Conservation (phyloP, 2,888 invertebrate species). For the Octonoba sinensis region DNA sequence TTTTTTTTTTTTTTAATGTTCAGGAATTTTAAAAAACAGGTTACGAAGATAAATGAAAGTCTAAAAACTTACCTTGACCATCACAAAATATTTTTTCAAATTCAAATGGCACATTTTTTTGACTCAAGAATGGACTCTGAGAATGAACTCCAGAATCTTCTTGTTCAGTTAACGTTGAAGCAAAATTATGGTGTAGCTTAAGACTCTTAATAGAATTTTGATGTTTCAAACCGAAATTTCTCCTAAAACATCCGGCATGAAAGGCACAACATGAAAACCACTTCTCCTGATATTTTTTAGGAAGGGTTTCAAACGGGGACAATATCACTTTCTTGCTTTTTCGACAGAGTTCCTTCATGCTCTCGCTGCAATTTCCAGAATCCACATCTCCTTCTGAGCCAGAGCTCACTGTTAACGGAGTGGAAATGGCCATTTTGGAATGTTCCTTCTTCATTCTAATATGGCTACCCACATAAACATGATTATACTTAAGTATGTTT, state of each 20-base stretch:
- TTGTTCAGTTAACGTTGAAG: not conserved
- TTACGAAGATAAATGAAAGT: not conserved
- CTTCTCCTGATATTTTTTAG: not conserved
- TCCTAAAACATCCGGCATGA: not conserved
- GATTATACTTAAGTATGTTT: constrained; percentile 26
- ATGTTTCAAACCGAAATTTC: not conserved
- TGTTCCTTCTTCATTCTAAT: constrained; percentile 20
- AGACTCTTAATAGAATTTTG: too few species aligned
- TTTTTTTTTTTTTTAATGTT: too few species aligned
- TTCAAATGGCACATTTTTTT: not conserved
- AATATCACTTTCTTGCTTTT: not conserved
- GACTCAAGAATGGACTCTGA: too few species aligned
- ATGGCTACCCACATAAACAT: constrained; percentile 17
- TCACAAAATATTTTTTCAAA: too few species aligned
- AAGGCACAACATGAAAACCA: constrained; percentile 9
- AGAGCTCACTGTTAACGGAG: constrained; percentile 75
- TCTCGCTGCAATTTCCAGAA: constrained; percentile 47
- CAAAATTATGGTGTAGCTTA: too few species aligned
- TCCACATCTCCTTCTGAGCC: constrained; percentile 56
- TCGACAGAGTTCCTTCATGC: not conserved
- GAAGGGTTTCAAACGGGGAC: not conserved
- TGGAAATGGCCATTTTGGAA: too few species aligned
- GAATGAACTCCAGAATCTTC: constrained; percentile 3
- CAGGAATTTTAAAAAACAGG: not conserved
- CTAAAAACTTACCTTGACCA: not conserved